Evolutionary conservation across 2,113 vertebrate species (phyloP).

Genomic region (Poeciliopsis prolifica): DNA sequence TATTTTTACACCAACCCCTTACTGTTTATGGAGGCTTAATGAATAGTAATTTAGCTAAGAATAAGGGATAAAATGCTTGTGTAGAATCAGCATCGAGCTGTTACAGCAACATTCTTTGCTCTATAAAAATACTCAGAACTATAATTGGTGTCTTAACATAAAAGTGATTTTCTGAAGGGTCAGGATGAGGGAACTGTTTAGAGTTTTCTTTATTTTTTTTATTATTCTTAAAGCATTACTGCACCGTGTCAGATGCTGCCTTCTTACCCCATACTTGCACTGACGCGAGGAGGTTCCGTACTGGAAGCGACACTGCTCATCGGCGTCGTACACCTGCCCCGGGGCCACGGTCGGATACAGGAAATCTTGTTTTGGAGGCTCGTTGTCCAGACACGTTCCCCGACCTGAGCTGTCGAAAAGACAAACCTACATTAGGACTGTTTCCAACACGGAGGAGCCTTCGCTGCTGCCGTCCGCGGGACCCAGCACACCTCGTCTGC

Average conservation of each 20-base stretch:
- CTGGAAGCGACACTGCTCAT: conserved; percentile 98
- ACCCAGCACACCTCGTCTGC: conserved; percentile 6
- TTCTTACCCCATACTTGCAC: conserved; percentile 99
- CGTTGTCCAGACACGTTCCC: conserved; percentile 99
- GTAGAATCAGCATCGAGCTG: not conserved
- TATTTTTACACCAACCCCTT: too few relatives aligned
- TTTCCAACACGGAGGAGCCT: conserved; percentile 71
- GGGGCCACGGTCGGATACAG: conserved; percentile 98
- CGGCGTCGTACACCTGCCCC: conserved; percentile 98
- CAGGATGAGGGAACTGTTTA: not conserved
- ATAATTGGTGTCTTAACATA: not conserved
- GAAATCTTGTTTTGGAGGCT: conserved; percentile 99
- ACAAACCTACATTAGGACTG: conserved; percentile 86
- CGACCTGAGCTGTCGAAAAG: conserved; percentile 99
- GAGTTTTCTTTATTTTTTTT: too few relatives aligned
- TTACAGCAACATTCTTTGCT: not conserved
- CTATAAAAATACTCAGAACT: not conserved
- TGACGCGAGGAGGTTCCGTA: conserved; percentile 96
- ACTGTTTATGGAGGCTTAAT: too few relatives aligned
- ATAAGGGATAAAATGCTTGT: too few relatives aligned
- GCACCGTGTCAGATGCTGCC: conserved; percentile 67
- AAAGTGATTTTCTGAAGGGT: not conserved
- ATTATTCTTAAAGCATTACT: not conserved
- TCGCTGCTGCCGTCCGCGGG: conserved; percentile 34
- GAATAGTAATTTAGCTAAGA: too few relatives aligned